Percentiles rank a stretch among this genome's conserved stretches.
These are phyloP conservation scores for Lacerta agilis DNA, from an alignment of 2,797 vertebrate species.

Conservation along the genomic window DNA sequence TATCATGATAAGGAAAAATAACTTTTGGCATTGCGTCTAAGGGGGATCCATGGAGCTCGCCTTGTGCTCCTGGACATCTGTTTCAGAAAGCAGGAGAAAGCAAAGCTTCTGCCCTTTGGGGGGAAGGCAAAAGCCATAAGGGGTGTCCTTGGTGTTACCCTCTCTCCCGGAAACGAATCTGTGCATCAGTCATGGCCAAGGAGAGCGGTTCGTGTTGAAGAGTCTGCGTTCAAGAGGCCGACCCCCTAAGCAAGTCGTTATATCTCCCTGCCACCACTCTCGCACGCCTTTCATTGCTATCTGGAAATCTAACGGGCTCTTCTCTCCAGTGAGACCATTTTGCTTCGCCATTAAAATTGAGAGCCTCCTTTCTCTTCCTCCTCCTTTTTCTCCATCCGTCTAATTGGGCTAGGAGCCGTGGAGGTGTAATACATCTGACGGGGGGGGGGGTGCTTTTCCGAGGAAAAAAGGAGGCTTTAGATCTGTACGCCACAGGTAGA, in stretches of 20 bases:
- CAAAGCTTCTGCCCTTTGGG: too few species aligned
- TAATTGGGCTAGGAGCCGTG: conserved; percentile 21
- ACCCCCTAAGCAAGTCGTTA: conserved; percentile 7
- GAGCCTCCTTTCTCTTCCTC: background rate
- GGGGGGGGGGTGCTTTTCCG: conserved; percentile 4
- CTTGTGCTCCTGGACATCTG: background rate
- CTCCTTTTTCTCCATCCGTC: conserved; percentile 34
- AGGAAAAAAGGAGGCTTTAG: conserved; percentile 20
- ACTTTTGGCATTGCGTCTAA: background rate
- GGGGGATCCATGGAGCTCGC: background rate
- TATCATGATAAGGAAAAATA: too few species aligned
- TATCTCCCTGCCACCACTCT: background rate
- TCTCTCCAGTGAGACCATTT: conserved; percentile 30
- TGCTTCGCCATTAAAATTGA: background rate
- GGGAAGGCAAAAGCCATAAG: background rate
- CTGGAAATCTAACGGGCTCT: background rate
- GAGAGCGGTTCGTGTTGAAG: background rate
- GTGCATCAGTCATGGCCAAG: background rate
- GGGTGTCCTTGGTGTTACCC: fast-evolving
- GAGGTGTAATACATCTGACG: conserved; percentile 43
- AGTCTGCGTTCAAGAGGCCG: fast-evolving
- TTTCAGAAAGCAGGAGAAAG: background rate
- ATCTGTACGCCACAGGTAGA: background rate
- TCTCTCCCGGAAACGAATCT: background rate
- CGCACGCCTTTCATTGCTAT: background rate